Percentiles rank a stretch among this genome's conserved stretches.
Evolutionary conservation across 1,140 invertebrate species (phyloP).

Genomic region (Ceratoteleas bidentatus): DNA sequence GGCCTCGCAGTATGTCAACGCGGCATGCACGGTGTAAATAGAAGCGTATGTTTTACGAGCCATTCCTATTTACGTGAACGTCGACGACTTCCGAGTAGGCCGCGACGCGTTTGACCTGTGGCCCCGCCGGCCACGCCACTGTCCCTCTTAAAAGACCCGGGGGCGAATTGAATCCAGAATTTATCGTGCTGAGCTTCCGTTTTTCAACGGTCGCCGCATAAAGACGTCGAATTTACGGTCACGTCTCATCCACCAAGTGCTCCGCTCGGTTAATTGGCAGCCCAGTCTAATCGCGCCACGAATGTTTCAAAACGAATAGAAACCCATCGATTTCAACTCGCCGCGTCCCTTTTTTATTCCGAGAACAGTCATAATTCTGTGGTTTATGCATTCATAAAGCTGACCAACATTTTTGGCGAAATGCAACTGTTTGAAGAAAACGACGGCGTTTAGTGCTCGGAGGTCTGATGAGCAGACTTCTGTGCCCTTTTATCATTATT

Average conservation of each 20-base stretch:
- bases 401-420: conserved; percentile 20
- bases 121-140: conserved; percentile 37
- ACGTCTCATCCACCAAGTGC: conserved; percentile 68
- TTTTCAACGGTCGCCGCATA: conserved; percentile 73
- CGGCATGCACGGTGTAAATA: conserved; percentile 53
- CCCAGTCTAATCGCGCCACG: conserved; percentile 71
- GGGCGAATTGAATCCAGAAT: conserved; percentile 80
- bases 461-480: no score
- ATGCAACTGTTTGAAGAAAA: conserved; percentile 5
- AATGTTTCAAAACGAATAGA: conserved; percentile 59
- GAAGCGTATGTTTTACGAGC: conserved; percentile 58
- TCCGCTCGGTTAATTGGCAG: conserved; percentile 76
- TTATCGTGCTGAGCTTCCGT: conserved; percentile 81
- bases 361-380: conserved; percentile 55
- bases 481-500: no score
- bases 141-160: conserved; percentile 41
- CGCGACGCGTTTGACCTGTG: conserved; percentile 50
- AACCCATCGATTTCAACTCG: conserved; percentile 36
- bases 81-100: conserved; percentile 52
- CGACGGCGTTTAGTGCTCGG: no score
- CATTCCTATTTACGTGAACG: conserved; percentile 45
- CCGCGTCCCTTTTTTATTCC: conserved; percentile 23
- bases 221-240: conserved; percentile 77
- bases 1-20: conserved; percentile 68
- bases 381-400: conserved; percentile 56